Base-by-base conservation (phyloP, 2,113 vertebrate species). In the Cyphomyrus plagiostoma region DNA sequence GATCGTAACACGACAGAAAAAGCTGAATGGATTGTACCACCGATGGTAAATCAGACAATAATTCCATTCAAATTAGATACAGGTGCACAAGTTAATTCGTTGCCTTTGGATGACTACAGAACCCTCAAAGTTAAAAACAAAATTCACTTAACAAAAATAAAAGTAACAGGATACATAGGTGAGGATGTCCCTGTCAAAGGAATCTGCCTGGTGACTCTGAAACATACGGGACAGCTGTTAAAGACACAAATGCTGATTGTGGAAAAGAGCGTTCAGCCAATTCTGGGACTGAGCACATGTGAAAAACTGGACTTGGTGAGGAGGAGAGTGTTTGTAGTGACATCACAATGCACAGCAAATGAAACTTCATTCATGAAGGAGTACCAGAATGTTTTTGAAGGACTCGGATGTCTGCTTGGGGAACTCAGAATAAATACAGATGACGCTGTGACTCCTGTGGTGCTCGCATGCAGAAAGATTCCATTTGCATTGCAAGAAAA, bases 111-210 rank as follows among this genome's bases (percentile, higher is more conserved):
- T 50, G 89, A 77, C 10, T 90, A 85, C 42, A 89, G 83, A 21
- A 90, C 89, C 50, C 39, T 89, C 39, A 88, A 6, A 52, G 84
- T 85, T 0, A 90, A 85, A 87, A 80, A 83, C 45, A 90, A 91
- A 82, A 15, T 90, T 13, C 90, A 90, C 39, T 39, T 48, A 48
- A 46, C 50, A n/a, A 89, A 90, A 91, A 53, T 92, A 17, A 26
- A 88, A 58, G 87, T 66, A 8, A 42, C 52, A 53, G 87, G 26
- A 15, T 66, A 88, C 52, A 66, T 30, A 11, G 87, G 58, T n/a
- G 88, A 46, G 6, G n/a, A 58, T 80, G 62, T 77, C 17, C 66
- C 88, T 49, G 66, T 89, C 9, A 88, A 88, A 42, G 87, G 87
- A 11, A 23, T 8, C 58, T 58, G 53, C 30, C 8, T 88, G 21